phyloP scores from a whole-genome alignment of 2,797 vertebrate genomes.

The Hoplostethus mediterraneus region DNA sequence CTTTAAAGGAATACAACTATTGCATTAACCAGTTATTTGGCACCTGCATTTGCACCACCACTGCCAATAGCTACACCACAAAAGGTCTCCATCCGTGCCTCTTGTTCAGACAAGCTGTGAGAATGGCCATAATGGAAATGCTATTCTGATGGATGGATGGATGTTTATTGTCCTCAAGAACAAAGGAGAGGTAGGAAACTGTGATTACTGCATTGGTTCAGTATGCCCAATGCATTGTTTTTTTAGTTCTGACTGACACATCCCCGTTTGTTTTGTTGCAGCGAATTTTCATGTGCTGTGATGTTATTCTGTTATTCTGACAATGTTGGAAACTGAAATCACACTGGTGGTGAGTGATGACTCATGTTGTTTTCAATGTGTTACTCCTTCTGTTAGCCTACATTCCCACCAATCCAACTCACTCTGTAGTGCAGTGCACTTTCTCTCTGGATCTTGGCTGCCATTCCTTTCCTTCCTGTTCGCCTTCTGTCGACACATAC shows the following conservation, averaged over 20 bases:
- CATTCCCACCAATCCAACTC: neutral
- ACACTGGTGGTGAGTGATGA: constrained; percentile 7
- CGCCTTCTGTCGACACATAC: constrained; percentile 33
- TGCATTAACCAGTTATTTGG: too few species aligned
- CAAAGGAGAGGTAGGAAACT: neutral
- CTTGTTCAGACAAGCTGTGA: constrained; percentile 40
- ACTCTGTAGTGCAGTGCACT: constrained; percentile 42
- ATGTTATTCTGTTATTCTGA: neutral
- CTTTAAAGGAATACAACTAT: too few species aligned
- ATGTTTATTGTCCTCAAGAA: neutral
- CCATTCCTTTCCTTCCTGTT: constrained; percentile 40
- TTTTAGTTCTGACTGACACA: neutral
- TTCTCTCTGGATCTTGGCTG: constrained; percentile 22
- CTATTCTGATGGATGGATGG: constrained; percentile 39
- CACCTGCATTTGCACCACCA: constrained; percentile 52
- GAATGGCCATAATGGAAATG: constrained; percentile 74
- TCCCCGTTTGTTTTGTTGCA: neutral
- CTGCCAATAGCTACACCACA: neutral
- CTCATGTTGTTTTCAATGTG: constrained; percentile 20
- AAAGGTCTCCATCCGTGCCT: constrained; percentile 33
- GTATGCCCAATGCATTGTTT: neutral
- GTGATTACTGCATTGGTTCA: neutral
- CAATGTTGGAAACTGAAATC: neutral
- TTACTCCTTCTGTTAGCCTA: constrained; percentile 12
- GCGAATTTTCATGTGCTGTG: neutral